phyloP scores from a whole-genome alignment of 1,140 invertebrate species.

The Saxidomus purpurata region DNA sequence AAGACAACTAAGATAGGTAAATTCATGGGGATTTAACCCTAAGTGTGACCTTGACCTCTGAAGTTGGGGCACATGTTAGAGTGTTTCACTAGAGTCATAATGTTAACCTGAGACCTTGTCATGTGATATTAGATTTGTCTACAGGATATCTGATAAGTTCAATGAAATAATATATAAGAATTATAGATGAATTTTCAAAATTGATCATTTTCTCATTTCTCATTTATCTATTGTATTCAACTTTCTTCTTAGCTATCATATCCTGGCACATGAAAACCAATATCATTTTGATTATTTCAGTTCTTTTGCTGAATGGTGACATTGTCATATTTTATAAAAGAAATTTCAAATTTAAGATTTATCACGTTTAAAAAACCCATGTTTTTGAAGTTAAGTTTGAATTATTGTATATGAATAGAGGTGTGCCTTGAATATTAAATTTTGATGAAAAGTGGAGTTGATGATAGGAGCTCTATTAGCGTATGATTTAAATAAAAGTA shows the following conservation, averaged over 20 bases:
- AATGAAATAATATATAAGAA: too few species aligned
- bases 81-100: too few species aligned
- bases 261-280: not conserved
- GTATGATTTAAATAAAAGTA: slow-evolving; percentile 10
- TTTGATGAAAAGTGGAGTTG: not conserved
- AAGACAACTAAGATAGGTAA: too few species aligned
- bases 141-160: too few species aligned
- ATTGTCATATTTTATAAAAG: too few species aligned
- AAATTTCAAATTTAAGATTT: not conserved
- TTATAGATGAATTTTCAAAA: not conserved
- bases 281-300: too few species aligned
- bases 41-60: too few species aligned
- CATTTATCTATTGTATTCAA: not conserved
- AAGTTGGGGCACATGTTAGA: too few species aligned
- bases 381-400: not conserved
- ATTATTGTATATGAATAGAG: not conserved
- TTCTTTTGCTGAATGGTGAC: too few species aligned
- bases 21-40: too few species aligned
- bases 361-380: not conserved
- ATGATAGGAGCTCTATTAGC: not conserved
- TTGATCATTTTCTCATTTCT: slow-evolving; percentile 1
- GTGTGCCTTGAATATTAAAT: slow-evolving; percentile 4
- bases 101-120: too few species aligned
- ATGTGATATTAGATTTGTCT: too few species aligned
- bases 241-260: not conserved